Evolutionary conservation across 2,113 vertebrate species (phyloP).

Genomic region (Actenoides lindsayi): DNA sequence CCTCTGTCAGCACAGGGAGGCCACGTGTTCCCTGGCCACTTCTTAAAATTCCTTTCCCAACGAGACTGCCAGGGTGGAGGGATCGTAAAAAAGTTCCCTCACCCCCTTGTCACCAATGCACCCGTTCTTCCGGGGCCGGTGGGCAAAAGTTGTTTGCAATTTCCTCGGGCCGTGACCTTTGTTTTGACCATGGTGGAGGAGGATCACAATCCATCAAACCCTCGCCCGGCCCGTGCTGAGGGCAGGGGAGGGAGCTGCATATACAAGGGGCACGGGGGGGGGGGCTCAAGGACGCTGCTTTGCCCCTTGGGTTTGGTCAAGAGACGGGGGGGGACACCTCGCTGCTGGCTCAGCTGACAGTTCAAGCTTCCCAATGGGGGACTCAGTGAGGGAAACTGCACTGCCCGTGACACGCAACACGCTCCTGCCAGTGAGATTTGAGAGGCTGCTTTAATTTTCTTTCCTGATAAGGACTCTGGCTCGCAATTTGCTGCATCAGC

Average conservation of each 20-base stretch:
- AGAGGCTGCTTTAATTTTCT: not conserved
- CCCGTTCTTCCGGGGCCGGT: not conserved
- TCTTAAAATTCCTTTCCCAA: not conserved
- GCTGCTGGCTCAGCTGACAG: not conserved
- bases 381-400: not conserved
- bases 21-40: not conserved
- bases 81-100: constrained; percentile 47
- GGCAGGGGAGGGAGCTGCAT: not conserved
- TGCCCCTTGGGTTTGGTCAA: not conserved
- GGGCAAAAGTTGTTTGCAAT: constrained; percentile 52
- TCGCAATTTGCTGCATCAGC: not conserved
- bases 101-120: not conserved
- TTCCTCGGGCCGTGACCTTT: constrained; percentile 61
- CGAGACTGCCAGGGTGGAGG: not conserved
- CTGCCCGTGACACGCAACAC: accelerated
- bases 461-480: not conserved
- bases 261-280: not conserved
- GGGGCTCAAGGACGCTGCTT: not conserved
- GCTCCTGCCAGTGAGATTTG: not conserved
- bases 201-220: constrained; percentile 21
- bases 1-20: not conserved
- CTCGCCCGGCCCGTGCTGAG: accelerated
- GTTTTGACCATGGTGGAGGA: constrained; percentile 37
- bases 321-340: accelerated
- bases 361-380: accelerated